Percentiles rank a stretch among this genome's conserved stretches.
Conservation (phyloP, 2,888 invertebrate species). For the Tachina fera region DNA sequence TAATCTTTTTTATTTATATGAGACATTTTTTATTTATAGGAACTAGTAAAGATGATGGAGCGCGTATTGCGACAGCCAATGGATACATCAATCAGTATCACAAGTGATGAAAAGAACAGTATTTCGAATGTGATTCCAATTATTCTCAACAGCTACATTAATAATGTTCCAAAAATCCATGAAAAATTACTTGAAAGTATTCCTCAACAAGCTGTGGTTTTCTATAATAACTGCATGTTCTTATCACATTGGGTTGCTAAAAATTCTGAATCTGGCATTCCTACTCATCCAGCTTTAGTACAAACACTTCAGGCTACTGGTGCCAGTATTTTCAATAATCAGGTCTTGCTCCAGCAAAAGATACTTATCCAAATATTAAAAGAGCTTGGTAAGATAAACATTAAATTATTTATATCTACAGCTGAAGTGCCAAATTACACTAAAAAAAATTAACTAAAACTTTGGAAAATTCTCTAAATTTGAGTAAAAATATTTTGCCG, state of each 20-base stretch:
- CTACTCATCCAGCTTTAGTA: conserved; percentile 87
- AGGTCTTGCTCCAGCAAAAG: conserved; percentile 89
- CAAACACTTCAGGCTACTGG: conserved; percentile 88
- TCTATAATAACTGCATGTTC: conserved; percentile 96
- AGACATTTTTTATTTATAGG: conserved; percentile 72
- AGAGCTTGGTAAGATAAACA: conserved; percentile 86
- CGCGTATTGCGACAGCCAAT: conserved; percentile 77
- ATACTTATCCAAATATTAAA: conserved; percentile 90
- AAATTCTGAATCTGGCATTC: conserved; percentile 84
- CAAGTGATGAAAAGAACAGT: conserved; percentile 70
- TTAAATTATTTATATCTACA: not conserved
- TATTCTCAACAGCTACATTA: conserved; percentile 90
- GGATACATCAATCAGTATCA: conserved; percentile 74
- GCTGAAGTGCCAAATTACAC: not conserved
- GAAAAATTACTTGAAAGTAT: conserved; percentile 91
- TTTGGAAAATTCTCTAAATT: too few relatives aligned
- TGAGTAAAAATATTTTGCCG: too few relatives aligned
- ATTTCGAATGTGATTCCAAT: conserved; percentile 72
- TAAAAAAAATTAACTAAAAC: too few relatives aligned
- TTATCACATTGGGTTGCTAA: conserved; percentile 89
- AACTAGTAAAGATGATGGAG: conserved; percentile 80
- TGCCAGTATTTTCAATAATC: conserved; percentile 87
- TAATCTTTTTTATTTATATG: not conserved
- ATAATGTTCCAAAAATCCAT: conserved; percentile 91
- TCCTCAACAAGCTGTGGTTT: conserved; percentile 93